Percentiles rank a stretch among this genome's conserved stretches.
phyloP scores from a whole-genome alignment of 2,113 vertebrate species.

The Lathamus discolor region DNA sequence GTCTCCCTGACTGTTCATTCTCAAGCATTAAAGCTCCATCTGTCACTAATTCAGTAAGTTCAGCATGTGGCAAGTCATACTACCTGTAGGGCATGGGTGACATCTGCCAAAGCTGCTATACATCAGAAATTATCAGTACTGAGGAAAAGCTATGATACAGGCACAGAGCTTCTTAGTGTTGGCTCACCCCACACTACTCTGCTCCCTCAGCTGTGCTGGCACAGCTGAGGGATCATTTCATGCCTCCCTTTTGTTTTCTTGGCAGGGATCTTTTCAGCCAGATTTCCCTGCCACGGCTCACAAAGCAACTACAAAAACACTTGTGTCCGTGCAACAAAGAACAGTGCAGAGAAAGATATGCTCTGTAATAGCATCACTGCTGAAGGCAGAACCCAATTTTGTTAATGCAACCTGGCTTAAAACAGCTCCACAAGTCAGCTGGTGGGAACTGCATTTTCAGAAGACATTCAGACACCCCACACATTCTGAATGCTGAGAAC shows the following conservation, averaged over 20 bases:
- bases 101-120: background rate
- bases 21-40: background rate
- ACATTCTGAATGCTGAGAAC: background rate
- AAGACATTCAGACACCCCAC: background rate
- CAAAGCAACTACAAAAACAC: background rate
- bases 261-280: background rate
- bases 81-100: background rate
- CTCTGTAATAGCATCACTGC: rapidly evolving
- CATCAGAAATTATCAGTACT: background rate
- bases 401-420: background rate
- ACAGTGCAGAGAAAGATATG: background rate
- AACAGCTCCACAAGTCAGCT: background rate
- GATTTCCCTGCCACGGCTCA: background rate
- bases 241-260: background rate
- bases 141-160: rapidly evolving
- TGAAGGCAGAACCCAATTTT: background rate
- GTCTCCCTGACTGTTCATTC: background rate
- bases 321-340: rapidly evolving
- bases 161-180: background rate
- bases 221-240: rapidly evolving
- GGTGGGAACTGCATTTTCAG: background rate
- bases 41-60: background rate
- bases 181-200: background rate
- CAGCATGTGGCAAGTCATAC: background rate
- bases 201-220: background rate